Evolutionary conservation across 2,888 invertebrate genomes (phyloP).

Genomic region (Scaptomyza cyrtandrae): DNA sequence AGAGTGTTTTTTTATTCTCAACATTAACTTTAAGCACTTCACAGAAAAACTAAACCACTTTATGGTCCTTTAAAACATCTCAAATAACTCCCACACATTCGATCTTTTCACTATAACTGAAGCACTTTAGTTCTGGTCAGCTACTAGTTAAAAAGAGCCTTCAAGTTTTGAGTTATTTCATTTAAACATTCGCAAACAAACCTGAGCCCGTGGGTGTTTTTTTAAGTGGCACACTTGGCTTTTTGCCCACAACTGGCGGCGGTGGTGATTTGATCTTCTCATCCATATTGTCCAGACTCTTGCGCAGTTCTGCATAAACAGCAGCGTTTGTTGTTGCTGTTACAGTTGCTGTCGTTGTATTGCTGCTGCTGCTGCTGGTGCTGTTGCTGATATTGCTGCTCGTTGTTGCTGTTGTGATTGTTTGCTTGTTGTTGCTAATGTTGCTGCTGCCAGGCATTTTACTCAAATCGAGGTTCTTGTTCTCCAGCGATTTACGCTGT

Average conservation of each 20-base stretch:
- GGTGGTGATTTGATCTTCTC: slow-evolving; percentile 84
- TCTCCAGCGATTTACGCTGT: slow-evolving; percentile 86
- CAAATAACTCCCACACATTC: neutral
- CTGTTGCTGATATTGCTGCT: slow-evolving; percentile 64
- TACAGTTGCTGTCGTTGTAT: slow-evolving; percentile 46
- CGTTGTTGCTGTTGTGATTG: slow-evolving; percentile 36
- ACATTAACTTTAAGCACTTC: too few relatives aligned
- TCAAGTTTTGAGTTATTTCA: slow-evolving; percentile 23
- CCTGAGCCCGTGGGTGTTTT: slow-evolving; percentile 88
- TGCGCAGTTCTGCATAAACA: slow-evolving; percentile 75
- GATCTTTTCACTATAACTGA: too few relatives aligned
- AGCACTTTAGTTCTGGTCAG: neutral
- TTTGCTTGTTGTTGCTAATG: slow-evolving; percentile 41
- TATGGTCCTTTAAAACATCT: neutral
- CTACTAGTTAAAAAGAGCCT: neutral
- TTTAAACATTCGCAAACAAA: slow-evolving; percentile 41
- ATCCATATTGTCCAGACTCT: slow-evolving; percentile 84
- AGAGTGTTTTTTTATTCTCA: too few relatives aligned
- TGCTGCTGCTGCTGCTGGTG: slow-evolving; percentile 38
- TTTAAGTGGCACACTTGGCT: slow-evolving; percentile 88
- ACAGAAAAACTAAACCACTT: neutral
- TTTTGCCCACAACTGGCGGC: slow-evolving; percentile 86
- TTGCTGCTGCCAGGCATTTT: slow-evolving; percentile 73
- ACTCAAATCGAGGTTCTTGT: slow-evolving; percentile 82
- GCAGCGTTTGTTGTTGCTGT: slow-evolving; percentile 48